phyloP scores from a whole-genome alignment of 2,888 invertebrate genomes.

The Noctua comes region DNA sequence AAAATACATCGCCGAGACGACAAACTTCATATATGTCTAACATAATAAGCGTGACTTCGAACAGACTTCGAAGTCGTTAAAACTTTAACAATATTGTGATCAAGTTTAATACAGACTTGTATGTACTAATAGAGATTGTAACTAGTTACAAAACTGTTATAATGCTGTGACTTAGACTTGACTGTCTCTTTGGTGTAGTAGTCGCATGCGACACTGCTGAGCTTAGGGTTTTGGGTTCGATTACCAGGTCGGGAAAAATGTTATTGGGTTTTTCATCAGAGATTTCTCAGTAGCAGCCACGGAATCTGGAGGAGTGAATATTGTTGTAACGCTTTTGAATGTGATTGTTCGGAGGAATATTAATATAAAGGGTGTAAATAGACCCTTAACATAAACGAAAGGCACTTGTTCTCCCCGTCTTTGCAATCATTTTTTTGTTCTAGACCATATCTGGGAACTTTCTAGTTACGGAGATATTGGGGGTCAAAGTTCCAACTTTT shows the following conservation, averaged over 20 bases:
- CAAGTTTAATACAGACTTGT: slow-evolving; percentile 40
- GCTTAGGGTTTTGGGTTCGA: not conserved
- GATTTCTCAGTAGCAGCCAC: too few relatives aligned
- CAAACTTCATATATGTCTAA: slow-evolving; percentile 12
- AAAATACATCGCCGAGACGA: slow-evolving; percentile 11
- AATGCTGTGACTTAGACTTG: not conserved
- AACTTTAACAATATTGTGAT: slow-evolving; percentile 63
- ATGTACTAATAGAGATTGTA: slow-evolving; percentile 32
- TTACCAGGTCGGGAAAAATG: not conserved
- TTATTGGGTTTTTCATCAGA: not conserved
- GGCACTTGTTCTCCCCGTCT: too few relatives aligned
- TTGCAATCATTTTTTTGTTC: too few relatives aligned
- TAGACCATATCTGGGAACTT: too few relatives aligned
- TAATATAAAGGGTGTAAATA: too few relatives aligned
- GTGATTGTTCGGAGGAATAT: too few relatives aligned
- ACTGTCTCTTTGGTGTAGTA: not conserved
- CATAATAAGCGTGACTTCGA: slow-evolving; percentile 9
- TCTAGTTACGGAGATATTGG: too few relatives aligned
- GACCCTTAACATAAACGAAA: too few relatives aligned
- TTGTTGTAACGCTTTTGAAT: too few relatives aligned
- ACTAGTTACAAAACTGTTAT: slow-evolving; percentile 41
- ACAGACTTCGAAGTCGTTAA: slow-evolving; percentile 47
- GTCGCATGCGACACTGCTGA: not conserved
- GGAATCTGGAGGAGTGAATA: too few relatives aligned
- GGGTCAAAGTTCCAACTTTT: too few relatives aligned